Conservation (phyloP, 2,113 vertebrate species). For the Epinephelus cyanopodus region DNA sequence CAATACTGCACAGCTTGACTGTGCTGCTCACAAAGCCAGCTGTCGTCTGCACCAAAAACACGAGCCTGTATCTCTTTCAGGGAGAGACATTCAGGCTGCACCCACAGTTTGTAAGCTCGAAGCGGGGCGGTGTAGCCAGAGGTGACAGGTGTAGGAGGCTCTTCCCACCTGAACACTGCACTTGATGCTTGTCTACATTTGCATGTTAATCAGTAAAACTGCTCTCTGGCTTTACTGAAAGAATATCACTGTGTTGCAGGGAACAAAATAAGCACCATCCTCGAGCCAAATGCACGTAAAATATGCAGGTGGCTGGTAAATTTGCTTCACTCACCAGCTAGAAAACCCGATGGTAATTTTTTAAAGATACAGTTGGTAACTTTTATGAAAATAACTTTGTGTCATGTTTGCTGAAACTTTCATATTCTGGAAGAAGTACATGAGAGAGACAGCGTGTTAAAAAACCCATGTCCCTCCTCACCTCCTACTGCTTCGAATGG, state of each 20-base stretch:
- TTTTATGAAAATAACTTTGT: too few species aligned
- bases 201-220: slow-evolving; percentile 43
- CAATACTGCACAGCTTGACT: slow-evolving; percentile 75
- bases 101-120: slow-evolving; percentile 26
- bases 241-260: neutral
- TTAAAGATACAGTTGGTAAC: too few species aligned
- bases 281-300: too few species aligned
- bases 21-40: slow-evolving; percentile 48
- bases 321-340: too few species aligned
- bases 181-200: slow-evolving; percentile 30
- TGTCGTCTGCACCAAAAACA: slow-evolving; percentile 34
- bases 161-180: neutral
- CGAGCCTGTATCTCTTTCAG: slow-evolving; percentile 35
- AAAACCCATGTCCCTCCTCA: too few species aligned
- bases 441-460: too few species aligned
- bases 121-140: slow-evolving; percentile 39
- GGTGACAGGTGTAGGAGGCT: slow-evolving; percentile 52
- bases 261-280: too few species aligned
- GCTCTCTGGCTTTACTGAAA: neutral
- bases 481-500: too few species aligned
- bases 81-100: slow-evolving; percentile 20
- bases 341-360: too few species aligned
- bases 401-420: too few species aligned
- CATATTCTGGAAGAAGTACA: too few species aligned
- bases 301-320: too few species aligned